Conservation (phyloP, 2,113 vertebrate species). For the Psittacara wagleri region DNA sequence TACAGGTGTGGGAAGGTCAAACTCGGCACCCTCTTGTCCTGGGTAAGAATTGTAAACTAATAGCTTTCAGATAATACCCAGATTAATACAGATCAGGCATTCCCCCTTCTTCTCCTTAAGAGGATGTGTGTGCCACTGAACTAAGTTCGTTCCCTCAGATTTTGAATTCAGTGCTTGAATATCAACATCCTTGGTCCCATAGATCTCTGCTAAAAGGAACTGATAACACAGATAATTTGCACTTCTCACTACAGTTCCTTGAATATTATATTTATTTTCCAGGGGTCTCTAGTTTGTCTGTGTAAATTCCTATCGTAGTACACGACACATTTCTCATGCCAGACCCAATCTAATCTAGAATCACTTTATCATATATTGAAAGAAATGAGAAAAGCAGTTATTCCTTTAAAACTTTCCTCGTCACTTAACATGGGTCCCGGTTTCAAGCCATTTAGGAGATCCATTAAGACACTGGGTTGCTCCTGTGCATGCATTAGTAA, state of each 20-base stretch:
- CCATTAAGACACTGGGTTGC: slow-evolving; percentile 38
- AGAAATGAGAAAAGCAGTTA: not conserved
- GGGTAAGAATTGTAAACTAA: not conserved
- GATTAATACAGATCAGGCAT: not conserved
- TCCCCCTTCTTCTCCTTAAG: not conserved
- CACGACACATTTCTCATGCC: not conserved
- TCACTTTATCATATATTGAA: not conserved
- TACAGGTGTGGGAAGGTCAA: not conserved
- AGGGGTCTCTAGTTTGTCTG: not conserved
- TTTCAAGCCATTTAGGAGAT: slow-evolving; percentile 45
- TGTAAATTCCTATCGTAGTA: not conserved
- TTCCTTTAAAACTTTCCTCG: not conserved
- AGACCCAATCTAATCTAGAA: not conserved
- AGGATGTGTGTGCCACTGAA: not conserved
- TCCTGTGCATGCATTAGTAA: slow-evolving; percentile 58
- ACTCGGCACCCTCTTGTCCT: not conserved
- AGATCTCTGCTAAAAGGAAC: not conserved
- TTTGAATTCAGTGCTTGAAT: not conserved
- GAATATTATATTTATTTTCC: not conserved
- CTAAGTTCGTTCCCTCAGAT: not conserved
- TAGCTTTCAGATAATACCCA: not conserved
- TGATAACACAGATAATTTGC: not conserved
- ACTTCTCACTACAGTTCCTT: not conserved
- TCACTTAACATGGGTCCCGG: slow-evolving; percentile 36
- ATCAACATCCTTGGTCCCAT: not conserved